phyloP scores from a whole-genome alignment of 64 coral and sea anemone genomes.

The Astreopora myriophthalma region DNA sequence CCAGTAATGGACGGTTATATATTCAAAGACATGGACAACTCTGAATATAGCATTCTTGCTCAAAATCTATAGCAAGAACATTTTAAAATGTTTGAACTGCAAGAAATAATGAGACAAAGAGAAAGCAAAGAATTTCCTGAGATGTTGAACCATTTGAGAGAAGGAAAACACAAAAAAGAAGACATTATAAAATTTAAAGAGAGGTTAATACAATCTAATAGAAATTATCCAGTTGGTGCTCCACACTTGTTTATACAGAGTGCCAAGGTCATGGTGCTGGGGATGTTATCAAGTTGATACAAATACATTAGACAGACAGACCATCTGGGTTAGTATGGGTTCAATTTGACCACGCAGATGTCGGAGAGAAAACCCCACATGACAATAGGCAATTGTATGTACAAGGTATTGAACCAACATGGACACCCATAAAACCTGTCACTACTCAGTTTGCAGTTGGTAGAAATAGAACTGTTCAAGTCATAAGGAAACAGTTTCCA shows the following conservation, averaged over 20 bases:
- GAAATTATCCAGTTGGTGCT: slow-evolving; percentile 28
- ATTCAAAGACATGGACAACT: background rate
- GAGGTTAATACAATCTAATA: background rate
- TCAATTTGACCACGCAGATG: slow-evolving; percentile 29
- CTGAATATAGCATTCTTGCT: slow-evolving; percentile 38
- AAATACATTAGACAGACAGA: slow-evolving; percentile 13
- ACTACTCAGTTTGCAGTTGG: too few species aligned
- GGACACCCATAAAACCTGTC: too few species aligned
- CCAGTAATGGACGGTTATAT: too few species aligned
- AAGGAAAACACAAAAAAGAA: slow-evolving; percentile 35
- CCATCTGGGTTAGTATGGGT: slow-evolving; percentile 57
- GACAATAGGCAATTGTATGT: slow-evolving; percentile 32
- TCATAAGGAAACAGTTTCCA: slow-evolving; percentile 62
- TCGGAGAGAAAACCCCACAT: slow-evolving; percentile 40
- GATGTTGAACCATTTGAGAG: background rate
- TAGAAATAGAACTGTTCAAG: too few species aligned
- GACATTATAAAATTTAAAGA: slow-evolving; percentile 22
- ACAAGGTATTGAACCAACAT: too few species aligned
- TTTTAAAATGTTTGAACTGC: slow-evolving; percentile 37
- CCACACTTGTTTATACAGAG: background rate
- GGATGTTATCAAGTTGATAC: slow-evolving; percentile 9
- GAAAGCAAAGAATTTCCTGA: background rate
- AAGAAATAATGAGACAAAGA: slow-evolving; percentile 21
- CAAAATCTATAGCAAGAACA: slow-evolving; percentile 27
- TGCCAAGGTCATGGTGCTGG: background rate